A percentile compares a stretch with the other conserved stretches of the same genome.
These are phyloP conservation scores for Taurulus bubalis DNA, from an alignment of 2,113 vertebrate species.

Conservation along the genomic window DNA sequence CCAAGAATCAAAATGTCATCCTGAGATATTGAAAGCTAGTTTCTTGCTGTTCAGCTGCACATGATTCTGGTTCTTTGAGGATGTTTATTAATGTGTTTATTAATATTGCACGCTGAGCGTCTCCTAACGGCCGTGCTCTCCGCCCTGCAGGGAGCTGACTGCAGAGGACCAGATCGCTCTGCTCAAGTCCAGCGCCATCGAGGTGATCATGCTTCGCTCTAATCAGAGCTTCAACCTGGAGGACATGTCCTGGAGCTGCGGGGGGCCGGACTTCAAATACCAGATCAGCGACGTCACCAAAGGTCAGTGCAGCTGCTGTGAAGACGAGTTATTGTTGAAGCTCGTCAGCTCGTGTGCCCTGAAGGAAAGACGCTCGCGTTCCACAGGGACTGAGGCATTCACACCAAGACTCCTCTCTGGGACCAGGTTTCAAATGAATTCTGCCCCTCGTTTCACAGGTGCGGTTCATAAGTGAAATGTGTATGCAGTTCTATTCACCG, in stretches of 20 bases:
- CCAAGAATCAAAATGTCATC: no score
- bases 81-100: no score
- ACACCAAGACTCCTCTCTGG: constrained; percentile 50
- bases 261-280: constrained; percentile 93
- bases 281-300: constrained; percentile 90
- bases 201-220: constrained; percentile 98
- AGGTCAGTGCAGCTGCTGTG: constrained; percentile 80
- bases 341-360: background rate
- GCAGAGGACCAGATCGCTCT: constrained; percentile 98
- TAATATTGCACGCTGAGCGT: background rate
- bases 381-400: no score
- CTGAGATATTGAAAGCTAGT: no score
- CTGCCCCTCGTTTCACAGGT: background rate
- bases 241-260: constrained; percentile 97
- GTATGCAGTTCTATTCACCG: background rate
- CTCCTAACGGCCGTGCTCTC: background rate
- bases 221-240: constrained; percentile 96
- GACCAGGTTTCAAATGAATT: no score
- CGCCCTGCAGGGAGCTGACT: constrained; percentile 86
- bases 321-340: background rate
- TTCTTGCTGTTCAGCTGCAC: background rate
- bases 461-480: background rate
- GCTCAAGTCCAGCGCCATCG: constrained; percentile 96
- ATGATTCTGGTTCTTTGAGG: background rate
- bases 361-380: constrained; percentile 14